Evolutionary conservation across 2,888 invertebrate genomes (phyloP).

Genomic region (Cephus pulcher): DNA sequence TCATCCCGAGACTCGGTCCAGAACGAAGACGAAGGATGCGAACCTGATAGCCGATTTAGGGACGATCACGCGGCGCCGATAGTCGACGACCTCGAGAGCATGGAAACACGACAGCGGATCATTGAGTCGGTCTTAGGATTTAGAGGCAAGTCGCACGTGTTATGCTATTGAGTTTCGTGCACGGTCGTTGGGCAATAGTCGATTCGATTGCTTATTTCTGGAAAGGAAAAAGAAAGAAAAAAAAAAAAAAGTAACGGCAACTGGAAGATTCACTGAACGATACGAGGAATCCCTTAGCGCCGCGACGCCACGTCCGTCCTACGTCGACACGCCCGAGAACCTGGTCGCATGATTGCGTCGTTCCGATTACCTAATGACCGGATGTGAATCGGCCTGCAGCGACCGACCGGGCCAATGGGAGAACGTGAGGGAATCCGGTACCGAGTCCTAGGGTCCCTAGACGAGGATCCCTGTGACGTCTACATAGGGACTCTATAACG

Average conservation of each 20-base stretch:
- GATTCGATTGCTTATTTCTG: not conserved
- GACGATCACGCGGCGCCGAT: not conserved
- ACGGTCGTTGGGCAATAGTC: not conserved
- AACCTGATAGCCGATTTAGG: not conserved
- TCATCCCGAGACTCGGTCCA: not conserved
- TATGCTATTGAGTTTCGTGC: not conserved
- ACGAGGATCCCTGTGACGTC: not conserved
- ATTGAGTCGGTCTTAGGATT: not conserved
- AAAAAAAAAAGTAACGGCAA: not conserved
- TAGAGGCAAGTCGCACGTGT: not conserved
- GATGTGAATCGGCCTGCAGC: not conserved
- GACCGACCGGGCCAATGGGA: not conserved
- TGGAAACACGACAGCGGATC: not conserved
- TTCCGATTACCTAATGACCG: not conserved
- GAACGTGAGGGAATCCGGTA: not conserved
- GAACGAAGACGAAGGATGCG: not conserved
- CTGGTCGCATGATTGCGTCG: not conserved
- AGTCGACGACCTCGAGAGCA: not conserved
- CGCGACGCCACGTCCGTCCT: not conserved
- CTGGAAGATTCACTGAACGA: not conserved
- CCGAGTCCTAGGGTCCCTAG: not conserved
- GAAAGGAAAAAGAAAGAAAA: not conserved
- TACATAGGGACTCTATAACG: too few relatives aligned
- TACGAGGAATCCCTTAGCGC: not conserved
- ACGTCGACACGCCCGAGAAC: not conserved